These are phyloP conservation scores for Ibidorhyncha struthersii DNA, from an alignment of 2,113 vertebrate species.

Conservation along the genomic window DNA sequence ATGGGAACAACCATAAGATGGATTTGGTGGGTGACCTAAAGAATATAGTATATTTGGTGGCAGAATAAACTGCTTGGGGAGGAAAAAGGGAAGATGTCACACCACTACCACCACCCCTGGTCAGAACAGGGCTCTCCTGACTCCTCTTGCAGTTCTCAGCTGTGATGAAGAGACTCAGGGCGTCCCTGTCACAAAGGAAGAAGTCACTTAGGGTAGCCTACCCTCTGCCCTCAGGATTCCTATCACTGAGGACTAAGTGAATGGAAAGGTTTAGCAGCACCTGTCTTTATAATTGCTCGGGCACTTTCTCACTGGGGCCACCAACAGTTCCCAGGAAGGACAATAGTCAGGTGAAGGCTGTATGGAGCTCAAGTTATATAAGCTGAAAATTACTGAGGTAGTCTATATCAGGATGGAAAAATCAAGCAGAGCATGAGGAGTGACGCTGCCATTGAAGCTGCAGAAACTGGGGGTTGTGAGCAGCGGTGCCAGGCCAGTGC, in stretches of 20 bases:
- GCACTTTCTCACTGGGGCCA: neutral
- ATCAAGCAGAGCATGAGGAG: neutral
- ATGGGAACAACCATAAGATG: neutral
- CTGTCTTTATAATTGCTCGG: neutral
- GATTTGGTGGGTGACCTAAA: neutral
- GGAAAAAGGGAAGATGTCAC: neutral
- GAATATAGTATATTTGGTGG: neutral
- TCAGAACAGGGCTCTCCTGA: neutral
- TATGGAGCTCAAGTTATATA: neutral
- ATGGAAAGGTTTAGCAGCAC: neutral
- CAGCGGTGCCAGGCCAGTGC: neutral
- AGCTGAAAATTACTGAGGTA: neutral
- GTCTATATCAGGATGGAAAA: neutral
- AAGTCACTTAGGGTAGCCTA: neutral
- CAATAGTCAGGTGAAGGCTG: neutral
- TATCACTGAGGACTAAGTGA: neutral
- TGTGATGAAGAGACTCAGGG: accelerated
- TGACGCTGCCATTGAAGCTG: neutral
- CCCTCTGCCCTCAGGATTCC: neutral
- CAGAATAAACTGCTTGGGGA: neutral
- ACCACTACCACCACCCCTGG: neutral
- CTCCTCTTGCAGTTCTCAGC: neutral
- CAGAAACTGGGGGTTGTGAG: neutral
- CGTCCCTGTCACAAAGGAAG: neutral
- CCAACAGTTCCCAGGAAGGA: neutral